Base-by-base conservation (phyloP, 2,888 invertebrate genomes). In the Brachypterus glaber region DNA sequence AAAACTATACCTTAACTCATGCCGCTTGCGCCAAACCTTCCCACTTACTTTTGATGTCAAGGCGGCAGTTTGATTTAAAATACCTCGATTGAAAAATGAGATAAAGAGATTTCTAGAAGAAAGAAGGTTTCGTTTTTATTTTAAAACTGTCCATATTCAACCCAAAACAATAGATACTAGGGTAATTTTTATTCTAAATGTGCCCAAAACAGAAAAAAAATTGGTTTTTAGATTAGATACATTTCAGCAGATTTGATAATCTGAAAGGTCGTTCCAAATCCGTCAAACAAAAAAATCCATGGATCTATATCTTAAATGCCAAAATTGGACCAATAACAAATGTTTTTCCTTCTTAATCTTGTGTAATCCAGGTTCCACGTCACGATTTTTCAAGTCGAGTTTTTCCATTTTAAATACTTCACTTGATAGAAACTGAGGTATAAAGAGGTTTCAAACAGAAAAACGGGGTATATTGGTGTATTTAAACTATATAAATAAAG, bases 361-460 rank as follows among this genome's bases (percentile, higher is more conserved):
- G 44, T 58, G 53, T 62, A 61, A 54, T 61, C 52, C 63, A 66
- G 66, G 64, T 59, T 53, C 55, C 59, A 55, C 62, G 62, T 49
- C 61, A n/a, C n/a, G n/a, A n/a, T n/a, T n/a, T n/a, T n/a, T n/a
- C n/a, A n/a, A n/a, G n/a, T n/a, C n/a, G n/a, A n/a, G n/a, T n/a
- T n/a, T n/a, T n/a, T n/a, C n/a, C n/a, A n/a, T n/a, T n/a, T n/a
- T n/a, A n/a, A n/a, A n/a, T n/a, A n/a, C n/a, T n/a, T n/a, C n/a
- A n/a, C n/a, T n/a, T n/a, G n/a, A n/a, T n/a, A n/a, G n/a, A n/a
- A n/a, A n/a, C n/a, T n/a, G n/a, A n/a, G n/a, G n/a, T n/a, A n/a
- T n/a, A n/a, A n/a, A n/a, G n/a, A n/a, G n/a, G n/a, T n/a, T n/a
- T n/a, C n/a, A n/a, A n/a, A n/a, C n/a, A n/a, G n/a, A n/a, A n/a